Evolutionary conservation across 2,888 invertebrate species (phyloP).

Genomic region (Netelia inedita): DNA sequence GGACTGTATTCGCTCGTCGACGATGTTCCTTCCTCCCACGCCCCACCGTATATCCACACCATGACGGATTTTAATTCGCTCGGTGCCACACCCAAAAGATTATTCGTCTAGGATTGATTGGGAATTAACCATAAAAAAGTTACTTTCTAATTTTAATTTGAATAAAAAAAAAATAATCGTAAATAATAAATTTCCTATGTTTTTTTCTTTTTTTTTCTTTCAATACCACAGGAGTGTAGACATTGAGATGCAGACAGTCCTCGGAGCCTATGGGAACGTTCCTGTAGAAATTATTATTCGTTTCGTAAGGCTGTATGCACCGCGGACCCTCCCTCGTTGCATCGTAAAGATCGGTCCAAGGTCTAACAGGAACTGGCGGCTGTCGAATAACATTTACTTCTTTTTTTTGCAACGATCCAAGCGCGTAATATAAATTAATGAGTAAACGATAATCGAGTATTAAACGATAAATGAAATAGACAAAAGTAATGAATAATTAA

Average conservation of each 20-base stretch:
- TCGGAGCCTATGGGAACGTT: slow-evolving; percentile 70
- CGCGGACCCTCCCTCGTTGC: slow-evolving; percentile 63
- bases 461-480: neutral
- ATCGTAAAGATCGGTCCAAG: slow-evolving; percentile 69
- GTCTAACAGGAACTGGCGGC: slow-evolving; percentile 62
- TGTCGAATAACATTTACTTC: neutral
- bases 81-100: neutral
- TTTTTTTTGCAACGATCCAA: no score
- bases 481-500: no score
- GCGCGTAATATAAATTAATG: neutral
- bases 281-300: no score
- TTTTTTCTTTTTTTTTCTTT: neutral
- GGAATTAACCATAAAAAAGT: neutral
- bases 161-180: neutral
- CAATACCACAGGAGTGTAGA: slow-evolving; percentile 74
- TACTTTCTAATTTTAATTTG: neutral
- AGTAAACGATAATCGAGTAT: neutral
- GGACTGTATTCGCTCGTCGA: slow-evolving; percentile 69
- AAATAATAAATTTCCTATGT: neutral
- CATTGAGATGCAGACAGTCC: slow-evolving; percentile 76
- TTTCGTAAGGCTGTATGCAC: slow-evolving; percentile 67
- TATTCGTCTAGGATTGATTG: neutral
- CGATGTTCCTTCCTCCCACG: slow-evolving; percentile 60
- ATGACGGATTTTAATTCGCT: slow-evolving; percentile 66
- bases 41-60: slow-evolving; percentile 75